These are phyloP conservation scores for Yponomeuta evonymella DNA, from an alignment of 2,888 invertebrate genomes.

Conservation along the genomic window DNA sequence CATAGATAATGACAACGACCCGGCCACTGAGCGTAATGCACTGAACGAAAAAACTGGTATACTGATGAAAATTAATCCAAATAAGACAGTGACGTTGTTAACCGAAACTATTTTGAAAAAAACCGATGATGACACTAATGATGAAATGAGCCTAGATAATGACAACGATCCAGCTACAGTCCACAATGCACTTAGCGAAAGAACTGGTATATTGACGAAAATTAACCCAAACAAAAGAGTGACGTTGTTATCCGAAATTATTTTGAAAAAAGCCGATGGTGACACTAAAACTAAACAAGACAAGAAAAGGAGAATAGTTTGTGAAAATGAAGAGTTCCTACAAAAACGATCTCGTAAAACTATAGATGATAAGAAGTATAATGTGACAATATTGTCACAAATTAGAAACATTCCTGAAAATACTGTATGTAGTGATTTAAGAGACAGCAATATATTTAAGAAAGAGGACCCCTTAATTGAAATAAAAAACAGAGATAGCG, in stretches of 20 bases:
- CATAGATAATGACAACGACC: conserved; percentile 9
- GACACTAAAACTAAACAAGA: conserved; percentile 3
- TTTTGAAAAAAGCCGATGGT: background rate
- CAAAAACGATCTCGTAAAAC: conserved; percentile 9
- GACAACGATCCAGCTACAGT: conserved; percentile 8
- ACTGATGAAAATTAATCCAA: conserved; percentile 7
- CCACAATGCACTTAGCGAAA: conserved; percentile 5
- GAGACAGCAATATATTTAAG: too few relatives aligned
- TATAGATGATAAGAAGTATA: background rate
- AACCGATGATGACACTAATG: conserved; percentile 4
- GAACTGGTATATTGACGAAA: conserved; percentile 9
- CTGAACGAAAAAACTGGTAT: conserved; percentile 7
- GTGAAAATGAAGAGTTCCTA: conserved; percentile 10
- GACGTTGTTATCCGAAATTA: background rate
- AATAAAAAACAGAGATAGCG: too few relatives aligned
- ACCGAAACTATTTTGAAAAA: background rate
- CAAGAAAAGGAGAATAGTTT: conserved; percentile 8
- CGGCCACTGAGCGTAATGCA: conserved; percentile 9
- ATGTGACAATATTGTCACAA: too few relatives aligned
- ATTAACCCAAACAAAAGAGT: conserved; percentile 9
- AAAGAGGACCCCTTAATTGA: too few relatives aligned
- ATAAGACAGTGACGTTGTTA: conserved; percentile 9
- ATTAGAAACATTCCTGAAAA: too few relatives aligned
- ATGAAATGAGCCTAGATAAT: conserved; percentile 9
- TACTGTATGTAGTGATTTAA: too few relatives aligned